A percentile compares a stretch with the other conserved stretches of the same genome.
These are phyloP conservation scores for Scytalopus superciliaris DNA, from an alignment of 2,113 vertebrate species.

Conservation along the genomic window DNA sequence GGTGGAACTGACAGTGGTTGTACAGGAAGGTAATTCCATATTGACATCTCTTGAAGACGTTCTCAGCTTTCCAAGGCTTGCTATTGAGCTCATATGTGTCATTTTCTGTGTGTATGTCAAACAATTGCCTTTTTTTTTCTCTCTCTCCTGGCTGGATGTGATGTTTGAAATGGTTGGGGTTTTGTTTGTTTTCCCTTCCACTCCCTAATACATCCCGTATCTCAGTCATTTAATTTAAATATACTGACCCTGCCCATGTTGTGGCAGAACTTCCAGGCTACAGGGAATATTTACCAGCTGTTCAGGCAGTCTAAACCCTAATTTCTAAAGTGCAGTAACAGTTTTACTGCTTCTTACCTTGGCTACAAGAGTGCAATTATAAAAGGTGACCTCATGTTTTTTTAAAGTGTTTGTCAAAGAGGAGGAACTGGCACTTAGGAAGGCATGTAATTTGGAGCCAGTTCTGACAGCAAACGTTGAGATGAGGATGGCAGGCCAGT, in stretches of 20 bases:
- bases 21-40: not conserved
- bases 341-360: not conserved
- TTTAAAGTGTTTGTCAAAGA: not conserved
- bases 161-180: not conserved
- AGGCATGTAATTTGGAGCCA: not conserved
- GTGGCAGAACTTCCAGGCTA: not conserved
- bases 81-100: not conserved
- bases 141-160: not conserved
- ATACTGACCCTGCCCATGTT: not conserved
- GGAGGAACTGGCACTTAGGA: not conserved
- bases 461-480: not conserved
- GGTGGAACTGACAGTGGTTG: not conserved
- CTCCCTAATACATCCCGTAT: not conserved
- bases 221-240: not conserved
- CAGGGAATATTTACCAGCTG: not conserved
- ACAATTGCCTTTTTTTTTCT: not conserved
- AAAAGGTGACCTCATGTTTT: not conserved
- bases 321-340: not conserved
- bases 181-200: conserved; percentile 13
- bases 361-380: not conserved
- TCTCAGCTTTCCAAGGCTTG: not conserved
- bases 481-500: not conserved
- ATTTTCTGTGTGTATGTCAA: not conserved
- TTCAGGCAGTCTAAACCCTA: not conserved
- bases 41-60: not conserved